These are phyloP conservation scores for Neosilurus hyrtlii DNA, from an alignment of 2,797 vertebrate species.

Conservation along the genomic window DNA sequence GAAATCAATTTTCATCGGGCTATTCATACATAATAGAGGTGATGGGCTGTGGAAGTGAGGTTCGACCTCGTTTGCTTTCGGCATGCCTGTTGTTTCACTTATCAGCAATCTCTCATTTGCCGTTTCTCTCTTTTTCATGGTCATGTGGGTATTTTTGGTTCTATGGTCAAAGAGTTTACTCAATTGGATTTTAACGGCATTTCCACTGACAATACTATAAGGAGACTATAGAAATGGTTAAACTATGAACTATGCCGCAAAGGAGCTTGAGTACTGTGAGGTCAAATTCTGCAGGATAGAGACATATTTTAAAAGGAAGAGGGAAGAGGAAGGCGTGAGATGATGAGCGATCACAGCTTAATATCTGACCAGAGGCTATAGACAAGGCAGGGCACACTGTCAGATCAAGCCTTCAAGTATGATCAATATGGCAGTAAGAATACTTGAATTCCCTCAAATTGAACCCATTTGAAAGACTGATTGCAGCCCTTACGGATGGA, in stretches of 20 bases:
- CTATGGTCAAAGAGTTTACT: constrained; percentile 33
- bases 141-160: constrained; percentile 8
- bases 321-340: background rate
- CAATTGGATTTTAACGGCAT: constrained; percentile 31
- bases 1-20: constrained; percentile 76
- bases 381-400: constrained; percentile 31
- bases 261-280: background rate
- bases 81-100: constrained; percentile 61
- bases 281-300: constrained; percentile 1
- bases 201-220: constrained; percentile 6
- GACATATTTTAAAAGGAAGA: constrained; percentile 25
- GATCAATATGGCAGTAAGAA: constrained; percentile 8
- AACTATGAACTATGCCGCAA: constrained; percentile 22
- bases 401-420: constrained; percentile 31
- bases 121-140: constrained; percentile 56
- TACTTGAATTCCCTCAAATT: constrained; percentile 7
- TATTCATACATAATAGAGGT: constrained; percentile 62
- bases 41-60: constrained; percentile 58
- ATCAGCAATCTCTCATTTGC: constrained; percentile 54
- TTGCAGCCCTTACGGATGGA: constrained; percentile 12
- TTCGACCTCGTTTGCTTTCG: constrained; percentile 52
- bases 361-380: constrained; percentile 30
- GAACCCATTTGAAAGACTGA: constrained; percentile 21
- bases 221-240: constrained; percentile 33
- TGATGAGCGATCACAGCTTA: constrained; percentile 32